A percentile compares a stretch with the other conserved stretches of the same genome.
Evolutionary conservation across 2,797 vertebrate genomes (phyloP).

Genomic region (Myotis vivesi): DNA sequence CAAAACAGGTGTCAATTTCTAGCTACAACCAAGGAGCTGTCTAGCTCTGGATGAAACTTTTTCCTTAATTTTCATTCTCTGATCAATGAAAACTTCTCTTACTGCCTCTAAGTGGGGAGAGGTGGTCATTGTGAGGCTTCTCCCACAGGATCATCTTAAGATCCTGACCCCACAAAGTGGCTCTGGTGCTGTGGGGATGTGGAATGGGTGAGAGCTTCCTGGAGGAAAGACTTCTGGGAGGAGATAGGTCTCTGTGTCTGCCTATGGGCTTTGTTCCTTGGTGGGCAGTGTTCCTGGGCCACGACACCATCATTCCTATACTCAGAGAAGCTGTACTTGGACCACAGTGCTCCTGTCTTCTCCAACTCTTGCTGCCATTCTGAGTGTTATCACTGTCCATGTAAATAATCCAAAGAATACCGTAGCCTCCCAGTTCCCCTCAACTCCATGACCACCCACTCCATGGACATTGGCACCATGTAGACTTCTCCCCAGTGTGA

Average conservation of each 20-base stretch:
- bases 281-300: background rate
- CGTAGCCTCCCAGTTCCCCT: background rate
- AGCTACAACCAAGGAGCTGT: background rate
- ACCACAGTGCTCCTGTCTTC: background rate
- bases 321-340: conserved; percentile 9
- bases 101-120: background rate
- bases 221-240: background rate
- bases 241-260: conserved; percentile 1
- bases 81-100: conserved; percentile 49
- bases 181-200: background rate
- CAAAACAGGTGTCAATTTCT: conserved; percentile 7
- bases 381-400: conserved; percentile 17
- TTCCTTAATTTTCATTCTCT: conserved; percentile 43
- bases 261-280: conserved; percentile 8
- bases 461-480: background rate
- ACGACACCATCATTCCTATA: background rate
- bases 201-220: background rate
- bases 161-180: background rate
- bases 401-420: background rate
- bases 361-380: conserved; percentile 3
- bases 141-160: conserved; percentile 6
- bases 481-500: background rate
- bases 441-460: background rate
- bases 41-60: background rate
- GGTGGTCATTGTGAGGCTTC: background rate